Base-by-base conservation (phyloP, 2,888 invertebrate genomes). In the Stenotaenia linearis region DNA sequence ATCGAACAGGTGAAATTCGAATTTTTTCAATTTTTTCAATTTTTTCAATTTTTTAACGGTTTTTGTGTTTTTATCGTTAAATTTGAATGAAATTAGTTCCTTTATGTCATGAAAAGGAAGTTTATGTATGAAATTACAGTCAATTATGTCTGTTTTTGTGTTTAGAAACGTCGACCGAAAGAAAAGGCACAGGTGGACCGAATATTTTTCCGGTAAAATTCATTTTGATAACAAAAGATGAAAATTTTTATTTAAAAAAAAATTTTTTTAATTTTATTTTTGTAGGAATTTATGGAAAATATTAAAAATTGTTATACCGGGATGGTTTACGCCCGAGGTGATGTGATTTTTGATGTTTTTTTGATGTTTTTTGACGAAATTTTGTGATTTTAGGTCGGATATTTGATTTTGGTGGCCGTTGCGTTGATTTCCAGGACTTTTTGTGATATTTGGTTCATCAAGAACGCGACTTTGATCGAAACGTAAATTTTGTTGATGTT, bases 371-470 rank as follows among this genome's bases (percentile, higher is more conserved):
- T 15, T 23, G 35, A 74, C 5, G n/a, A 6, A n/a, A 18, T 37
- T 75, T n/a, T 75, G 18, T 37, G 15, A n/a, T 74, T 80, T 50
- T 45, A 80, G 87, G 89, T 90, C 82, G 92, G 91, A 5, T 90
- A 92, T 81, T 88, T 95, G 84, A 81, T 90, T 12, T 86, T 95
- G 28, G 91, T 96, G 7, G 98, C 97, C 0, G 85, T 88, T 4
- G 91, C 96, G 4, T 89, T 99, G 61, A 90, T 97, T 25, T 91
- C 94, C 1, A 90, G 98, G 83, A 97, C 98, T 0, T 90, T 96
- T 83, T 97, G 97, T 85, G 99, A 99, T 87, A 90, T 99, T 78
- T 99, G 97, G 97, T 92, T 98, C 89, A 99, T 99, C 83, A 93
- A 95, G 84, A 95, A 94, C 85, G 94, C 95, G 12, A 98, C 98